These are phyloP conservation scores for Monochamus saltuarius DNA, from an alignment of 1,140 invertebrate genomes.

Conservation along the genomic window DNA sequence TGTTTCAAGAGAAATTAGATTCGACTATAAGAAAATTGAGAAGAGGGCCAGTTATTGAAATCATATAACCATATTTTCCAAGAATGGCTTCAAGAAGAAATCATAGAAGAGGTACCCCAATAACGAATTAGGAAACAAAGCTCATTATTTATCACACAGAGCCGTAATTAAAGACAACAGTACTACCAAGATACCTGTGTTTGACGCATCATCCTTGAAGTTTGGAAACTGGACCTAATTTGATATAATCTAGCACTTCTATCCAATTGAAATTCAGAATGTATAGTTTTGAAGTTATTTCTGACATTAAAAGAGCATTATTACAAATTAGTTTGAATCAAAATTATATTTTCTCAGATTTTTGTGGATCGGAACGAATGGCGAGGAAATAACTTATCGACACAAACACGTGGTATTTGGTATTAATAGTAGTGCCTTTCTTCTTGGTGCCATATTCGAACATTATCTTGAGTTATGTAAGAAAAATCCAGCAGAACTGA, in stretches of 20 bases:
- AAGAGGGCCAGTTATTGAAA: neutral
- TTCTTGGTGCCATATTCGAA: slow-evolving; percentile 40
- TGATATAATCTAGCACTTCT: slow-evolving; percentile 44
- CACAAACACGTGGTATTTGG: slow-evolving; percentile 46
- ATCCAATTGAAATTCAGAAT: slow-evolving; percentile 50
- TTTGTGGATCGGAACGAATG: slow-evolving; percentile 40
- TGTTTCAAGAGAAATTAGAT: neutral
- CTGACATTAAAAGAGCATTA: slow-evolving; percentile 53
- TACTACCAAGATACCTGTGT: slow-evolving; percentile 31
- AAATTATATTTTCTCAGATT: slow-evolving; percentile 47
- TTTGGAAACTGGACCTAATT: slow-evolving; percentile 46
- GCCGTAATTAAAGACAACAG: slow-evolving; percentile 26
- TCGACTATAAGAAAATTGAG: neutral
- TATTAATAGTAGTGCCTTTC: slow-evolving; percentile 40
- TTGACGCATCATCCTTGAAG: slow-evolving; percentile 39
- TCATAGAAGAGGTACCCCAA: slow-evolving; percentile 30
- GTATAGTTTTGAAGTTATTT: slow-evolving; percentile 44
- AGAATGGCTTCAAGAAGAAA: slow-evolving; percentile 42
- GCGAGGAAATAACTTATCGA: slow-evolving; percentile 26
- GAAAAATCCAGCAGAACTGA: too few species aligned
- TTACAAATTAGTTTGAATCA: slow-evolving; percentile 44
- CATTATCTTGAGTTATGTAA: slow-evolving; percentile 9
- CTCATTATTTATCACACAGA: slow-evolving; percentile 32
- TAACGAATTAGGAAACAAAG: slow-evolving; percentile 21
- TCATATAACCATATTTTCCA: slow-evolving; percentile 10